phyloP scores from a whole-genome alignment of 2,888 invertebrate genomes.

The Acleris laterana region DNA sequence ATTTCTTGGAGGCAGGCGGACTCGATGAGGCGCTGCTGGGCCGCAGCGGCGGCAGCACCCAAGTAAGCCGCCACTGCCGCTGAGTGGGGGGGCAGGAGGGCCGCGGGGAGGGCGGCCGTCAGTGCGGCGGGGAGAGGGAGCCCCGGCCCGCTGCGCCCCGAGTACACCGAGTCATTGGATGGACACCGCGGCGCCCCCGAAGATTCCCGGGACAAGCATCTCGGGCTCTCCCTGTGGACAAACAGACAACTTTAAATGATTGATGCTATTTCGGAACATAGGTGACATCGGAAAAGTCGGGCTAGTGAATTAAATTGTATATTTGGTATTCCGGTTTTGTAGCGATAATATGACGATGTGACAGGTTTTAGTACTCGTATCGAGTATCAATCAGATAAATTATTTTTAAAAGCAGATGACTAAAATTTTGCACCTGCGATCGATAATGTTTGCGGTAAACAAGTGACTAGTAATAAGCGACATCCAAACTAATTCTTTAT shows the following conservation, averaged over 20 bases:
- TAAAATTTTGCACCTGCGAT: neutral
- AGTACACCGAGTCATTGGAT: conserved; percentile 90
- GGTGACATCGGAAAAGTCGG: conserved; percentile 50
- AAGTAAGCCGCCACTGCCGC: conserved; percentile 93
- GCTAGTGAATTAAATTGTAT: conserved; percentile 52
- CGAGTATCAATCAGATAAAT: neutral
- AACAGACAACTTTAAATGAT: conserved; percentile 55
- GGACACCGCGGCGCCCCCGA: conserved; percentile 90
- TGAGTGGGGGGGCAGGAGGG: conserved; percentile 90
- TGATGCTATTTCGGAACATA: conserved; percentile 41
- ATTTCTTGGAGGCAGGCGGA: conserved; percentile 89
- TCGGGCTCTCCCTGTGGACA: conserved; percentile 91
- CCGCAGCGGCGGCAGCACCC: conserved; percentile 89
- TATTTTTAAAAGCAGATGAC: neutral
- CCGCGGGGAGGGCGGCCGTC: conserved; percentile 87
- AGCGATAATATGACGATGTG: neutral
- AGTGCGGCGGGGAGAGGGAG: conserved; percentile 84
- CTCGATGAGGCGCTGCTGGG: conserved; percentile 90
- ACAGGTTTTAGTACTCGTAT: neutral
- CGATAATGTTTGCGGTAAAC: neutral
- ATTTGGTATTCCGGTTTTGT: conserved; percentile 46
- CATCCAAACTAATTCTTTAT: neutral
- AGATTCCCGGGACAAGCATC: conserved; percentile 93
- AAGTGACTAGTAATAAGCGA: conserved; percentile 3
- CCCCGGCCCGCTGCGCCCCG: conserved; percentile 85